A percentile compares a stretch with the other conserved stretches of the same genome.
These are phyloP conservation scores for Stegodyphus mimosarum DNA, from an alignment of 1,140 invertebrate genomes.

Conservation along the genomic window DNA sequence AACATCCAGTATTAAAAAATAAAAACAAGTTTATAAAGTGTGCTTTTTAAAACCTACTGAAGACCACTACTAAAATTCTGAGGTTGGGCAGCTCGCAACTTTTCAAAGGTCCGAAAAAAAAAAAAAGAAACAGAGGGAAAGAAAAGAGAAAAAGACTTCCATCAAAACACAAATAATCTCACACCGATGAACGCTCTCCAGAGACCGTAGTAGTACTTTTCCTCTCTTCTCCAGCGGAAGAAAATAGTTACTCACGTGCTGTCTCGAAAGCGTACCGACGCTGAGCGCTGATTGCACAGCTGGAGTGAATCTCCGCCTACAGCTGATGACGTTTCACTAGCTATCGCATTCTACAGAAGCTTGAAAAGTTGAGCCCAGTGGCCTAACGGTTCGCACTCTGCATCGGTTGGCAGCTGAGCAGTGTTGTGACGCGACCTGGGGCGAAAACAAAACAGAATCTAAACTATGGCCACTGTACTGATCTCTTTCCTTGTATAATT, in stretches of 20 bases:
- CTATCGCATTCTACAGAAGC: constrained; percentile 47
- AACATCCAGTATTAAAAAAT: too few species aligned
- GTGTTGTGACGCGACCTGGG: not conserved
- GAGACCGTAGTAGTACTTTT: too few species aligned
- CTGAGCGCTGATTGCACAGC: constrained; percentile 41
- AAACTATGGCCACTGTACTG: not conserved
- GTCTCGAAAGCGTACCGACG: not conserved
- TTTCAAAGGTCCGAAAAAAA: too few species aligned
- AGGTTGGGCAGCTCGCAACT: too few species aligned
- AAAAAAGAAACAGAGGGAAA: too few species aligned
- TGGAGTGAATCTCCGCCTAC: constrained; percentile 24
- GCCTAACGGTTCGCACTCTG: constrained; percentile 52
- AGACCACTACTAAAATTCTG: too few species aligned
- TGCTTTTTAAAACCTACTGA: too few species aligned
- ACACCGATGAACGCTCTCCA: not conserved
- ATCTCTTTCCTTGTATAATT: not conserved
- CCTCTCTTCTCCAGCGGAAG: not conserved
- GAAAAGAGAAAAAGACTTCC: too few species aligned
- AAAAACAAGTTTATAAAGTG: too few species aligned
- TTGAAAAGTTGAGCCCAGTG: constrained; percentile 57
- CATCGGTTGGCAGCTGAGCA: constrained; percentile 15
- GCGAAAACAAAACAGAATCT: not conserved
- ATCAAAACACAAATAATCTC: not conserved
- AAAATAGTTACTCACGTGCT: not conserved
- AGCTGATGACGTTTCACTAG: constrained; percentile 25